phyloP scores from a whole-genome alignment of 2,888 invertebrate species.

The Caenorhabditis japonica region DNA sequence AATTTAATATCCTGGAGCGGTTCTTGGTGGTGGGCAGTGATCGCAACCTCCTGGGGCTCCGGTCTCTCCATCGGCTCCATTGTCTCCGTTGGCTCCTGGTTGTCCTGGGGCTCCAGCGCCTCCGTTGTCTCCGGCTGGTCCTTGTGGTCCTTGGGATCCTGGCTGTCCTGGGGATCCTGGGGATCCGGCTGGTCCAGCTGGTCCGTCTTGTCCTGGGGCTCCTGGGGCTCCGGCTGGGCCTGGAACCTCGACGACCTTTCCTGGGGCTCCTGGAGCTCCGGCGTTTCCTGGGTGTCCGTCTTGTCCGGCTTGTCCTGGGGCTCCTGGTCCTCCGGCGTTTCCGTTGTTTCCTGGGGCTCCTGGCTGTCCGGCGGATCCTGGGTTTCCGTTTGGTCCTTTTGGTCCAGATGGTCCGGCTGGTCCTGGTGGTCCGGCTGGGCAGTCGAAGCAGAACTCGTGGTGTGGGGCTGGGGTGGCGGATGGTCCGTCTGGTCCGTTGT shows the following conservation, averaged over 20 bases:
- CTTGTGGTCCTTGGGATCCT: constrained; percentile 63
- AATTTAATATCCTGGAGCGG: constrained; percentile 61
- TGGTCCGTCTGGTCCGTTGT: constrained; percentile 70
- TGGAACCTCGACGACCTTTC: constrained; percentile 52
- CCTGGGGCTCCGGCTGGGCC: constrained; percentile 64
- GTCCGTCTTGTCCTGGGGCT: constrained; percentile 61
- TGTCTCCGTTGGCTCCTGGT: constrained; percentile 57
- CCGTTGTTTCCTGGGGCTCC: constrained; percentile 62
- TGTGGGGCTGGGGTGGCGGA: constrained; percentile 67
- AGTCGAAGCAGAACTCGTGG: constrained; percentile 66
- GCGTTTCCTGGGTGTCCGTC: constrained; percentile 63
- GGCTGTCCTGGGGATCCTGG: constrained; percentile 58
- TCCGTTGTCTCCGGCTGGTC: constrained; percentile 66
- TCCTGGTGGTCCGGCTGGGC: constrained; percentile 68
- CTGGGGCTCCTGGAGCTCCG: constrained; percentile 66
- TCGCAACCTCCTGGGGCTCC: constrained; percentile 47
- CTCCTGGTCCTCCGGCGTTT: constrained; percentile 58
- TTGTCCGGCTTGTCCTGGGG: constrained; percentile 61
- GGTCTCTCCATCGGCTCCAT: constrained; percentile 48
- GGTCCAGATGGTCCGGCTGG: constrained; percentile 66
- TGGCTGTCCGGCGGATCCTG: constrained; percentile 58
- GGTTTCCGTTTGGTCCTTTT: constrained; percentile 68
- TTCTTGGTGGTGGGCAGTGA: constrained; percentile 62
- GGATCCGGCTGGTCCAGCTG: constrained; percentile 57
- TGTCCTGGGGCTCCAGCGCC: constrained; percentile 65